Evolutionary conservation across 2,888 invertebrate genomes (phyloP).

Genomic region (Tridacna gigas): DNA sequence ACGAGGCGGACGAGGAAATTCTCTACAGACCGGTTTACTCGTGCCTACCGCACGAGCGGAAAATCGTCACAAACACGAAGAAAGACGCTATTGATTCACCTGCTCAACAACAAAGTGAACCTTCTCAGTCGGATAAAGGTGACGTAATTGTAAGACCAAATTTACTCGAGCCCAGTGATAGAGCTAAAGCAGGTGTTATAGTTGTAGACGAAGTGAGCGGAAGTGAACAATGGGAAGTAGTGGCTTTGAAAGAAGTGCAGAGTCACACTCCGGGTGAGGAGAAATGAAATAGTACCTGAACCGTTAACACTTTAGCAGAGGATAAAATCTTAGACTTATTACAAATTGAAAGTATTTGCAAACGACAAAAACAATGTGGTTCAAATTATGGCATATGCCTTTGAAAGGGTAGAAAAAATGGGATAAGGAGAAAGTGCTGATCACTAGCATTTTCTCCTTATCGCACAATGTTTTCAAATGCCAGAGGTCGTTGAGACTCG

Average conservation of each 20-base stretch:
- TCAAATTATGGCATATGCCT: too few relatives aligned
- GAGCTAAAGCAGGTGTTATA: slow-evolving; percentile 28
- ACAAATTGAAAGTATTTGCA: too few relatives aligned
- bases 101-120: slow-evolving; percentile 21
- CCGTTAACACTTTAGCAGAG: too few relatives aligned
- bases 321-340: too few relatives aligned
- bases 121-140: neutral
- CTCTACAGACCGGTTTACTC: slow-evolving; percentile 87
- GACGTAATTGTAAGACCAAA: slow-evolving; percentile 17
- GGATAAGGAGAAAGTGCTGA: too few relatives aligned
- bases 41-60: slow-evolving; percentile 79
- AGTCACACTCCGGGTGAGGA: slow-evolving; percentile 18
- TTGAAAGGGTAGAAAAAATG: too few relatives aligned
- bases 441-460: too few relatives aligned
- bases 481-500: too few relatives aligned
- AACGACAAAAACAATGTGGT: too few relatives aligned
- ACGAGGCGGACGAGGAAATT: slow-evolving; percentile 87
- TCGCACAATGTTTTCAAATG: too few relatives aligned
- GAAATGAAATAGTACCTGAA: neutral
- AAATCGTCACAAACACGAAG: slow-evolving; percentile 65
- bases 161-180: slow-evolving; percentile 15
- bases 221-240: slow-evolving; percentile 55
- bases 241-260: slow-evolving; percentile 41
- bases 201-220: slow-evolving; percentile 49
- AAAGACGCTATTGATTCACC: slow-evolving; percentile 28